Evolutionary conservation across 2,797 vertebrate species (phyloP).

Genomic region (Sebastolobus altivelis): DNA sequence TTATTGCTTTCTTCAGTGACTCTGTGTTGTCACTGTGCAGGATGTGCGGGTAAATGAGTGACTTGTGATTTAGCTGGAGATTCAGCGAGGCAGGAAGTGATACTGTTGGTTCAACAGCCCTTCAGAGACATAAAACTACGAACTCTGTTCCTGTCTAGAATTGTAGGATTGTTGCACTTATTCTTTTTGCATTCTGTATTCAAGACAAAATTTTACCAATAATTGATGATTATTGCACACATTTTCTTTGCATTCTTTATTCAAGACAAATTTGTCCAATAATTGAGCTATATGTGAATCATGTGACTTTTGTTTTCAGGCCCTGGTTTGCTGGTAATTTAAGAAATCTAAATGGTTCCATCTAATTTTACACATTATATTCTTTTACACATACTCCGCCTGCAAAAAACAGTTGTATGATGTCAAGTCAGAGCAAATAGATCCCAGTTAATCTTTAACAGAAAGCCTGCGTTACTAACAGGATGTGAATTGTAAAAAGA

Average conservation of each 20-base stretch:
- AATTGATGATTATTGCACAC: neutral
- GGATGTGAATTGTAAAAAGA: neutral
- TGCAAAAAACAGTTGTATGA: neutral
- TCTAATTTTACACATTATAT: neutral
- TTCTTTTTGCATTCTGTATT: neutral
- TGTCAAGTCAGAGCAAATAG: neutral
- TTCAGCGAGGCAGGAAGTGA: too few relatives aligned
- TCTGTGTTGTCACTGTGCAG: neutral
- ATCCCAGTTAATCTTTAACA: neutral
- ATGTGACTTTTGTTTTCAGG: neutral
- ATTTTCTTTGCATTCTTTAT: neutral
- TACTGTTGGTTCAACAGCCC: neutral
- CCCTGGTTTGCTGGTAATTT: neutral
- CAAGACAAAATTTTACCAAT: neutral
- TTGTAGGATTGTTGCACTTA: neutral
- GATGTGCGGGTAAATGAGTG: neutral
- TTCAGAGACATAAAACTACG: neutral
- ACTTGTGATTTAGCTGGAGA: neutral
- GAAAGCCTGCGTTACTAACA: neutral
- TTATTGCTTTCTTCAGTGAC: neutral
- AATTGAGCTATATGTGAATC: neutral
- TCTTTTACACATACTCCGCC: neutral
- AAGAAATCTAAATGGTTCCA: neutral
- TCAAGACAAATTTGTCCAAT: neutral
- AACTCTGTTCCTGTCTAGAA: neutral